These are phyloP conservation scores for Drosophila siamana DNA, from an alignment of 2,888 invertebrate species.

Conservation along the genomic window DNA sequence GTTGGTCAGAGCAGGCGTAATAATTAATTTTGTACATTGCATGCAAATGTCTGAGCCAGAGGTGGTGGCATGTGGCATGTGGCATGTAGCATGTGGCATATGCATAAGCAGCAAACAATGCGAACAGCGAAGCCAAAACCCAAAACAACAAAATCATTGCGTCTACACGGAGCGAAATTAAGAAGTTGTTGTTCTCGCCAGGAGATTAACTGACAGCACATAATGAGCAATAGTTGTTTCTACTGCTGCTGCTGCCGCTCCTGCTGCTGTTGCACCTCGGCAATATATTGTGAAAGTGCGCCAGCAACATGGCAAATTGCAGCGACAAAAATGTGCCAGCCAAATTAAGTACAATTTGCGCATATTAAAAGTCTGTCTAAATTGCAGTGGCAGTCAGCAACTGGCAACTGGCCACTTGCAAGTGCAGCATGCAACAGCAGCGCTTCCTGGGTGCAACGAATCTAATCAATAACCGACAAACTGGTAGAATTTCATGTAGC, in stretches of 20 bases:
- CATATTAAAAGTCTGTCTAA: constrained; percentile 77
- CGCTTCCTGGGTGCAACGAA: constrained; percentile 69
- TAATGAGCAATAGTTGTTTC: constrained; percentile 36
- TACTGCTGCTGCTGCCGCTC: no score
- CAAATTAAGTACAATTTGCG: constrained; percentile 79
- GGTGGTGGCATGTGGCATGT: constrained; percentile 20
- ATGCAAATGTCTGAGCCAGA: constrained; percentile 77
- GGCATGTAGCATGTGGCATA: constrained; percentile 59
- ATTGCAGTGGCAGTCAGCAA: constrained; percentile 56
- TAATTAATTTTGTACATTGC: constrained; percentile 83
- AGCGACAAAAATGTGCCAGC: constrained; percentile 78
- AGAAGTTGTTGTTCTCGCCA: background rate
- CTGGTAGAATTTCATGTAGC: constrained; percentile 80
- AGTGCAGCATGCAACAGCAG: constrained; percentile 42
- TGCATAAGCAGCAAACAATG: constrained; percentile 72
- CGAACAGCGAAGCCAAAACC: no score
- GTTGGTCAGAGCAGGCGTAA: constrained; percentile 64
- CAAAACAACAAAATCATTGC: constrained; percentile 32
- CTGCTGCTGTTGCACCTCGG: constrained; percentile 53
- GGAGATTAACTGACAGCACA: no score
- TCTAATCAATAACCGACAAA: constrained; percentile 80
- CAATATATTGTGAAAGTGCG: constrained; percentile 75
- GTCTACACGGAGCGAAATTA: background rate
- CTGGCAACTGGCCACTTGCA: constrained; percentile 14
- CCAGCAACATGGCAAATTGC: constrained; percentile 63